These are phyloP conservation scores for Cricetomys ansorgei DNA, from an alignment of 2,113 vertebrate species.

Conservation along the genomic window DNA sequence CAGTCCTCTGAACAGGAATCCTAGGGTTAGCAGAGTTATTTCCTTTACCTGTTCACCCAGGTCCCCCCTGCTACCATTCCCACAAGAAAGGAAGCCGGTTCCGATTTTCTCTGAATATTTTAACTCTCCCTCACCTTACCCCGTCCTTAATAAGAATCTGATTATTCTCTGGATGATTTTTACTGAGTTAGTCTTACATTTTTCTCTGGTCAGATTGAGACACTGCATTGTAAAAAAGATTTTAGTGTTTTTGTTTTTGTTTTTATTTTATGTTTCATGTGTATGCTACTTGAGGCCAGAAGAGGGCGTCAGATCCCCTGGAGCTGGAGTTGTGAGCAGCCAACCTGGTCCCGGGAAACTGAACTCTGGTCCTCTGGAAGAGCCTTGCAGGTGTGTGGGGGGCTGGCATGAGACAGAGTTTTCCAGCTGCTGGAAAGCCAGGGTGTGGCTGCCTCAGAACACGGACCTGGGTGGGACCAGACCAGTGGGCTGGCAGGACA, in stretches of 20 bases:
- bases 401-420: rapidly evolving
- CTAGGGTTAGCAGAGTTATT: not conserved
- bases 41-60: not conserved
- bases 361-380: not conserved
- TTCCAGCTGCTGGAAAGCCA: not conserved
- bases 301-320: not conserved
- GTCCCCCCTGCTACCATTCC: not conserved
- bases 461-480: not conserved
- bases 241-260: not conserved
- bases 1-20: not conserved
- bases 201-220: not conserved
- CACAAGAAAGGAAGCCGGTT: not conserved
- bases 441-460: not conserved
- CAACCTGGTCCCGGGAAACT: not conserved
- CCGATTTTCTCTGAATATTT: not conserved
- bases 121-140: not conserved
- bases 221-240: not conserved
- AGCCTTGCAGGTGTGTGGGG: no score
- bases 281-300: not conserved
- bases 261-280: not conserved
- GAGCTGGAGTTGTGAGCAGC: not conserved
- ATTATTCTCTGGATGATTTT: not conserved
- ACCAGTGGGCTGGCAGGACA: not conserved
- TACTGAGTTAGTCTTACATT: not conserved
- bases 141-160: not conserved